phyloP scores from a whole-genome alignment of 2,888 invertebrate genomes.

The Schizaphis graminum region DNA sequence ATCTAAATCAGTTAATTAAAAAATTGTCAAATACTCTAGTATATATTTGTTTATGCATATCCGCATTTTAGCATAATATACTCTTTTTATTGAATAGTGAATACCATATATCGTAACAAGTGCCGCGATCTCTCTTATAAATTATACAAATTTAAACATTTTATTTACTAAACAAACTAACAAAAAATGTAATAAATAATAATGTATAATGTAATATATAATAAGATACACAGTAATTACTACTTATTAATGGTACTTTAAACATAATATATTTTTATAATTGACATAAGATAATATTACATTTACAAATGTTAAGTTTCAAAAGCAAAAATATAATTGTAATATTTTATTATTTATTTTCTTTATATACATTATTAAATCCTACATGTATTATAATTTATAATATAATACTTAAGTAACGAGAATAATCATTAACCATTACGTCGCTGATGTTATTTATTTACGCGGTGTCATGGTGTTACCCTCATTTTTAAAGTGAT shows the following conservation, averaged over 20 bases:
- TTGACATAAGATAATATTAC: constrained; percentile 5
- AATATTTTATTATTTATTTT: constrained; percentile 28
- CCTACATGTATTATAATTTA: background rate
- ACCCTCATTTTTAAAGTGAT: constrained; percentile 34
- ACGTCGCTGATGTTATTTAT: constrained; percentile 26
- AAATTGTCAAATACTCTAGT: background rate
- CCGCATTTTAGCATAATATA: too few species aligned
- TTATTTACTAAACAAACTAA: background rate
- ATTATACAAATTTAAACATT: background rate
- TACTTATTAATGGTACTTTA: background rate
- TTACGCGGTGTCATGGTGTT: background rate
- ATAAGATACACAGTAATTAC: background rate
- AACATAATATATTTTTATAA: constrained; percentile 3
- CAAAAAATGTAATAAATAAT: too few species aligned
- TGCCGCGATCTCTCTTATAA: background rate
- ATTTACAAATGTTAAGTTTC: background rate
- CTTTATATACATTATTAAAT: background rate
- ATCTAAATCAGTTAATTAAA: background rate
- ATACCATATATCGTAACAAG: background rate
- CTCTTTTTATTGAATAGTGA: background rate
- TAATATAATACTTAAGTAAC: background rate
- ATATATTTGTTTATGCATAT: background rate
- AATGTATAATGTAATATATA: too few species aligned
- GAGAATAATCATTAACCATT: background rate
- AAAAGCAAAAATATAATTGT: background rate